Conservation (phyloP, 92 coral and sea anemone genomes). For the Palythoa caribaeorum region DNA sequence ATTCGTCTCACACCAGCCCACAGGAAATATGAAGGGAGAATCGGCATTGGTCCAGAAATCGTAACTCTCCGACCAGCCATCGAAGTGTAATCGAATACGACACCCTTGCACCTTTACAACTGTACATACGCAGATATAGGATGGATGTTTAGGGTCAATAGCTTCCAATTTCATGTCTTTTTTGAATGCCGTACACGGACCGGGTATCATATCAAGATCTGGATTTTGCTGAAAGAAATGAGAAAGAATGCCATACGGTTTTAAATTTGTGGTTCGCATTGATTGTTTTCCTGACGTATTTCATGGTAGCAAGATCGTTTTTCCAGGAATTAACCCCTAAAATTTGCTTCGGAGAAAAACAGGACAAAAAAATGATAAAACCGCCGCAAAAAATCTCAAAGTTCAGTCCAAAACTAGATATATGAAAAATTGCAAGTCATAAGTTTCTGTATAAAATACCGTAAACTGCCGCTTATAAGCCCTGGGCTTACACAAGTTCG, state of each 20-base stretch:
- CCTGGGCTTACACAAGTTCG: too few species aligned
- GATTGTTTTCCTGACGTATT: not conserved
- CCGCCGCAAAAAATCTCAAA: too few species aligned
- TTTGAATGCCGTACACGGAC: slow-evolving; percentile 57
- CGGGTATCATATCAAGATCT: slow-evolving; percentile 45
- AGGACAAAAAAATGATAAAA: too few species aligned
- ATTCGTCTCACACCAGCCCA: slow-evolving; percentile 71
- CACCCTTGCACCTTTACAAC: slow-evolving; percentile 71
- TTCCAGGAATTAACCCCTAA: too few species aligned
- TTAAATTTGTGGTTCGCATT: not conserved
- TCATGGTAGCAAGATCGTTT: too few species aligned
- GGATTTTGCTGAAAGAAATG: slow-evolving; percentile 33
- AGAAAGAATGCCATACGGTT: not conserved
- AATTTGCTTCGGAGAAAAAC: too few species aligned
- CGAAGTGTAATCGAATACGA: slow-evolving; percentile 73
- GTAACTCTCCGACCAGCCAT: slow-evolving; percentile 80
- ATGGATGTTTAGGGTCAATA: slow-evolving; percentile 74
- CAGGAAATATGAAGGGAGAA: slow-evolving; percentile 68
- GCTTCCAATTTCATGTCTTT: slow-evolving; percentile 68
- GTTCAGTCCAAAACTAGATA: too few species aligned
- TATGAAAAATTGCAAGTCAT: too few species aligned
- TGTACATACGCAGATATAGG: slow-evolving; percentile 74
- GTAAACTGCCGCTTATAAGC: too few species aligned
- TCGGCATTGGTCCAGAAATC: slow-evolving; percentile 79
- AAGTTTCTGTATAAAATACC: too few species aligned